A percentile compares a stretch with the other conserved stretches of the same genome.
Evolutionary conservation across 2,888 invertebrate genomes (phyloP).

Genomic region (Philhelius pedissequus): DNA sequence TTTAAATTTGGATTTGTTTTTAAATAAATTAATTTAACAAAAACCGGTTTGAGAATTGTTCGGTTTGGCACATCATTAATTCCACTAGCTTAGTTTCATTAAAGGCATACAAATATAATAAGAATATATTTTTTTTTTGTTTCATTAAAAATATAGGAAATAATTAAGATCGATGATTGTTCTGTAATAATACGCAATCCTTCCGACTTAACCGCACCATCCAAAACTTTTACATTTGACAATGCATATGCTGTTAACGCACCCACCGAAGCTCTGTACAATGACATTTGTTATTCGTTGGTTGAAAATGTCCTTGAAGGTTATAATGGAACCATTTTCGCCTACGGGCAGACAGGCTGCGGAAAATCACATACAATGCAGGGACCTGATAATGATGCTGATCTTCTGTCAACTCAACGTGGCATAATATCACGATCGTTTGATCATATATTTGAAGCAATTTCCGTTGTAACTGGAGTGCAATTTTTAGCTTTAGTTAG

Average conservation of each 20-base stretch:
- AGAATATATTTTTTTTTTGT: slow-evolving; percentile 1
- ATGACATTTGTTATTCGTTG: slow-evolving; percentile 90
- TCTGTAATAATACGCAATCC: slow-evolving; percentile 84
- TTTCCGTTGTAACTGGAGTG: slow-evolving; percentile 84
- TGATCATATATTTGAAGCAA: slow-evolving; percentile 93
- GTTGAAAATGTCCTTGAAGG: slow-evolving; percentile 93
- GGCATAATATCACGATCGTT: slow-evolving; percentile 89
- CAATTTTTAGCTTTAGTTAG: slow-evolving; percentile 82
- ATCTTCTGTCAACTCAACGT: slow-evolving; percentile 69
- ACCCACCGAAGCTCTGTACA: slow-evolving; percentile 91
- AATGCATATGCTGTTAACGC: slow-evolving; percentile 88
- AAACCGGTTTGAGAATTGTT: no score
- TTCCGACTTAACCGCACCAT: slow-evolving; percentile 81
- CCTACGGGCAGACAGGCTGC: slow-evolving; percentile 95
- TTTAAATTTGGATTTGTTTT: no score
- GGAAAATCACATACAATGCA: slow-evolving; percentile 94
- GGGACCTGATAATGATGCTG: slow-evolving; percentile 54
- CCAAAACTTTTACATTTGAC: slow-evolving; percentile 90
- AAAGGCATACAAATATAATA: background rate
- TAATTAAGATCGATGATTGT: slow-evolving; percentile 83
- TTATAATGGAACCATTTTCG: slow-evolving; percentile 95
- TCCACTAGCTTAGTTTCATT: no score
- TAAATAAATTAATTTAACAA: no score
- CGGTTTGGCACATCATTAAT: no score
- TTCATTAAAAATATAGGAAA: slow-evolving; percentile 79